These are phyloP conservation scores for Agrotis segetum DNA, from an alignment of 2,888 invertebrate genomes.

Conservation along the genomic window DNA sequence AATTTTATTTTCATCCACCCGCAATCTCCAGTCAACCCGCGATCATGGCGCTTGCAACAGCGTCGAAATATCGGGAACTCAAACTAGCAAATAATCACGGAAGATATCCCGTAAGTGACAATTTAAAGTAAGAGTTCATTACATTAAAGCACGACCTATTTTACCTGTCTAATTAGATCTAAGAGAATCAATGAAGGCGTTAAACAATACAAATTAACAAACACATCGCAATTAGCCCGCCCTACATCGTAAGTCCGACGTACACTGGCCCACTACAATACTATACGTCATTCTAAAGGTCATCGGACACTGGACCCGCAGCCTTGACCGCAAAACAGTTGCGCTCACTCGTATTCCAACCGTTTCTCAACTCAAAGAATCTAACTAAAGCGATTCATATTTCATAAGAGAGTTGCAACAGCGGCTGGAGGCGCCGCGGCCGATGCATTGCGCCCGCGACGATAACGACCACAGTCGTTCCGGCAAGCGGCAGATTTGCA, in stretches of 20 bases:
- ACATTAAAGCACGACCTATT: constrained; percentile 10
- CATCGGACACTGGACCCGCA: constrained; percentile 71
- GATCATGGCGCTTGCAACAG: no score
- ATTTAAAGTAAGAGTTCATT: not conserved
- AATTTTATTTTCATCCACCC: no score
- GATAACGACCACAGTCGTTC: constrained; percentile 66
- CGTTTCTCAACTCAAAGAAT: constrained; percentile 85
- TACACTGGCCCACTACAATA: constrained; percentile 63
- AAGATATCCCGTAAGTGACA: no score
- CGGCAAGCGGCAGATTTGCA: constrained; percentile 71
- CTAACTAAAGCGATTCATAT: constrained; percentile 86
- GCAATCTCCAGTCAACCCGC: no score
- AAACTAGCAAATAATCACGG: no score
- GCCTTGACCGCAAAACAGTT: constrained; percentile 87
- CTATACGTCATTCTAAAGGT: constrained; percentile 76
- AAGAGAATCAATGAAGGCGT: constrained; percentile 17
- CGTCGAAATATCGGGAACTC: no score
- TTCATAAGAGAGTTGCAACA: constrained; percentile 85
- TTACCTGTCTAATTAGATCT: constrained; percentile 18
- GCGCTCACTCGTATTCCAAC: constrained; percentile 83
- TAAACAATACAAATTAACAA: constrained; percentile 41
- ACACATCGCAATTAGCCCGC: constrained; percentile 29
- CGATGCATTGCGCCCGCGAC: constrained; percentile 65
- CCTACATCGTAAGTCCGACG: constrained; percentile 28
- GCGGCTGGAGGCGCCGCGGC: constrained; percentile 58